These are phyloP conservation scores for Ophion slaviceki DNA, from an alignment of 2,888 invertebrate genomes.

Conservation along the genomic window DNA sequence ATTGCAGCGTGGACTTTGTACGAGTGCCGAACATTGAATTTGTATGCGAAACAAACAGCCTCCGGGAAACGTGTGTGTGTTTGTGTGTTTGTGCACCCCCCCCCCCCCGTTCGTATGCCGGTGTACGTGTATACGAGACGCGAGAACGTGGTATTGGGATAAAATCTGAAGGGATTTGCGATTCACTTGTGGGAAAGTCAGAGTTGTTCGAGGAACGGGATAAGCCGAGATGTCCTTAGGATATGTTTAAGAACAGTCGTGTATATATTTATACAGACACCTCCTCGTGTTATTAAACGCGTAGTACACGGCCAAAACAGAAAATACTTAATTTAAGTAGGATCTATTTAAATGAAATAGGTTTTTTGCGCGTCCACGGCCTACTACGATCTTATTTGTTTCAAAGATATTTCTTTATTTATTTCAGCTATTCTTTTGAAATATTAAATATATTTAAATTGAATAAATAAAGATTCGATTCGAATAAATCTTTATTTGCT, in stretches of 20 bases:
- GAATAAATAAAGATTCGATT: too few relatives aligned
- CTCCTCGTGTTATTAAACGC: too few relatives aligned
- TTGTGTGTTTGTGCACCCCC: not conserved
- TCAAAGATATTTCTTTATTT: too few relatives aligned
- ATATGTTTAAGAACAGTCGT: not conserved
- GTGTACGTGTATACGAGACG: not conserved
- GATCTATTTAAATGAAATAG: too few relatives aligned
- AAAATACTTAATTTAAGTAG: too few relatives aligned
- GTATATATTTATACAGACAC: not conserved
- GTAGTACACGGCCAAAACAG: too few relatives aligned
- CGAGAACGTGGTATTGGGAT: not conserved
- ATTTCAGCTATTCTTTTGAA: too few relatives aligned
- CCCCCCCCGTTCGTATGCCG: not conserved
- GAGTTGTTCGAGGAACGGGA: not conserved
- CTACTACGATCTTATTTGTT: too few relatives aligned
- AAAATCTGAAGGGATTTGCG: not conserved
- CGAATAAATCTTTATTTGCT: too few relatives aligned
- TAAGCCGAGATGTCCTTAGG: not conserved
- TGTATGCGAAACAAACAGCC: slow-evolving; percentile 43
- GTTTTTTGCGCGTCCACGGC: too few relatives aligned
- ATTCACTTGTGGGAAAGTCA: not conserved
- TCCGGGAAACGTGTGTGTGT: not conserved
- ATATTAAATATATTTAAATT: too few relatives aligned
- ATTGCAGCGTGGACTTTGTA: slow-evolving; percentile 35
- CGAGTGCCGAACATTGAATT: slow-evolving; percentile 48